Conservation (phyloP, 2,888 invertebrate genomes). For the Alloscopus bannaensis region DNA sequence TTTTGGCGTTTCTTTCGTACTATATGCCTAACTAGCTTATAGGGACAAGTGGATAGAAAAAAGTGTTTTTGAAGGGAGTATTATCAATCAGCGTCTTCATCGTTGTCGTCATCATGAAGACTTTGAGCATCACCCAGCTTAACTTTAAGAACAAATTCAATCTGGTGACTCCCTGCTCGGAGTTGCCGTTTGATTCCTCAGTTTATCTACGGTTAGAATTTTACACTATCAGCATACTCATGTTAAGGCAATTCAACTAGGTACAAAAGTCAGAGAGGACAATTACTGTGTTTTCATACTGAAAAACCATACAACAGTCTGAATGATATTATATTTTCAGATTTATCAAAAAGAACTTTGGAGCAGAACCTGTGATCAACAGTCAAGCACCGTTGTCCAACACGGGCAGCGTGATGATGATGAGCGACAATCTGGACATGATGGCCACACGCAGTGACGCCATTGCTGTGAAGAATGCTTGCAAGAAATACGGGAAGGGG, state of each 20-base stretch:
- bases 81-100: too few species aligned
- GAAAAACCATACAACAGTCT: conserved; percentile 1
- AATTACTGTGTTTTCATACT: not conserved
- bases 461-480: conserved; percentile 90
- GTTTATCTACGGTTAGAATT: conserved; percentile 47
- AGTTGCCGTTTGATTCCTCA: conserved; percentile 49
- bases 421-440: conserved; percentile 49
- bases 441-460: conserved; percentile 76
- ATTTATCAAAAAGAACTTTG: conserved; percentile 72
- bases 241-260: not conserved
- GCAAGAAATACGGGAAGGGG: conserved; percentile 92
- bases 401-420: conserved; percentile 38
- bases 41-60: too few species aligned
- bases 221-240: not conserved
- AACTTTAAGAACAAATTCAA: conserved; percentile 55
- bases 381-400: conserved; percentile 16
- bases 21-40: too few species aligned
- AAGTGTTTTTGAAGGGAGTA: too few species aligned
- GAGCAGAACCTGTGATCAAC: conserved; percentile 66
- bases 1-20: too few species aligned
- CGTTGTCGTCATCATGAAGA: too few species aligned
- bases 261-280: not conserved
- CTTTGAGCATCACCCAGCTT: conserved; percentile 46
- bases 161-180: conserved; percentile 33
- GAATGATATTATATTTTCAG: conserved; percentile 52